Base-by-base conservation (phyloP, 1,140 invertebrate genomes). In the Neodiprion fabricii region DNA sequence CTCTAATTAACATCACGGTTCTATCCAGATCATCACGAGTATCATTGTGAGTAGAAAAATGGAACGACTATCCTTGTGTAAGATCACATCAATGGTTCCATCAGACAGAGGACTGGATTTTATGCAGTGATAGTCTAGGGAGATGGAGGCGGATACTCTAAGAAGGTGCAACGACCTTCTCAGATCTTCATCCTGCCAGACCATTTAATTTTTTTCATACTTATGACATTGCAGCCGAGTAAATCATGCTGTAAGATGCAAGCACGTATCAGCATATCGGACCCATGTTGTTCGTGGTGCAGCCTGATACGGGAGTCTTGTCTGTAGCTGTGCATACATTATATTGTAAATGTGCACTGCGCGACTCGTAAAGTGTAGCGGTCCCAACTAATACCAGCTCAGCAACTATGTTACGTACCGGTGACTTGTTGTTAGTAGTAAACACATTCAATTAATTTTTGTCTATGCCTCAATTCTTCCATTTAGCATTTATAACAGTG, bases 171-270 rank as follows among this genome's bases (percentile, higher is more conserved):
- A 61, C 53, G 5, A 61, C 53, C 53, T 61, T 61, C 0, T 61
- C 9, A 12, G 5, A 61, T 61, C 53, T 61, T 17, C 53, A 17
- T 17, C 53, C 53, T 61, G 53, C 9, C 53, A 5, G n/a, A 61
- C 53, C 53, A 5, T 40, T 61, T 61, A 4, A 61, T 17, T 2
- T 61, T 9, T 5, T 12, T 61, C n/a, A 12, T 5, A 61, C 11
- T 61, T 61, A 61, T 61, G 53, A 61, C 53, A 61, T 61, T 17
- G 53, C 53, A 14, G 53, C 9, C n/a, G 11, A 17, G 53, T 17
- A 61, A 61, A 61, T 61, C 53, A 61, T 61, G 53, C 53, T 40
- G 53, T 61, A 61, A 61, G 11, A 61, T 61, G n/a, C n/a, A 61
- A 7, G 5, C n/a, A 40, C 28, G 28, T 40, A 61, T 61, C 11